A percentile compares a stretch with the other conserved stretches of the same genome.
These are phyloP conservation scores for Danionella cerebrum DNA, from an alignment of 2,113 vertebrate genomes.

Conservation along the genomic window DNA sequence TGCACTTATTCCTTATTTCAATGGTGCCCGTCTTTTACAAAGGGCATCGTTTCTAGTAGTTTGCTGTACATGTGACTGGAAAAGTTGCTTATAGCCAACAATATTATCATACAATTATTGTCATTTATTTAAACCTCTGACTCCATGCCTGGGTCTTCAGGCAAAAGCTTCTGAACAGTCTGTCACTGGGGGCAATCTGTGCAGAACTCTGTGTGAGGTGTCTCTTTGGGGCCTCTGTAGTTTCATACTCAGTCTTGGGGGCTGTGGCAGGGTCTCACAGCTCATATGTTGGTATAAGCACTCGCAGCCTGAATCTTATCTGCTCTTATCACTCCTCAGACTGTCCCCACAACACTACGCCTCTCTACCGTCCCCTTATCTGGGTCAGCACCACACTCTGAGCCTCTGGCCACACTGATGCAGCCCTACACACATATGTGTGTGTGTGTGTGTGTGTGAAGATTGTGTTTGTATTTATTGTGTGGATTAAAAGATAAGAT, in stretches of 20 bases:
- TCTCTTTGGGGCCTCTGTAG: not conserved
- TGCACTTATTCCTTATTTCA: not conserved
- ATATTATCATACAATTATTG: too few species aligned
- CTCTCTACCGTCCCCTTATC: conserved; percentile 55
- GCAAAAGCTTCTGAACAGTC: not conserved
- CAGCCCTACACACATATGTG: conserved; percentile 10
- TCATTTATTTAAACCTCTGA: too few species aligned
- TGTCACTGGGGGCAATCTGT: conserved; percentile 43
- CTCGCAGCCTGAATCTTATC: conserved; percentile 63
- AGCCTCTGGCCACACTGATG: conserved; percentile 41
- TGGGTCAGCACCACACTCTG: conserved; percentile 40
- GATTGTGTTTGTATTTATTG: conserved; percentile 24
- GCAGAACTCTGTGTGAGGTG: not conserved
- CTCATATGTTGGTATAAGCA: conserved; percentile 50
- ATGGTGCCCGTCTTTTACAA: too few species aligned
- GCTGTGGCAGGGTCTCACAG: conserved; percentile 16
- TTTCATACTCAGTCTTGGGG: conserved; percentile 26
- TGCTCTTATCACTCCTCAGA: conserved; percentile 61
- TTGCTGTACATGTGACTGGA: too few species aligned
- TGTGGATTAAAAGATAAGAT: conserved; percentile 39
- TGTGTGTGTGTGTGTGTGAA: conserved; percentile 25
- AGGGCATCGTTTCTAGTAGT: too few species aligned
- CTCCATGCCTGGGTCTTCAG: too few species aligned
- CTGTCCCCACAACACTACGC: conserved; percentile 59
- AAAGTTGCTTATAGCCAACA: too few species aligned